Base-by-base conservation (phyloP, 2,888 invertebrate genomes). In the Platynereis dumerilii region DNA sequence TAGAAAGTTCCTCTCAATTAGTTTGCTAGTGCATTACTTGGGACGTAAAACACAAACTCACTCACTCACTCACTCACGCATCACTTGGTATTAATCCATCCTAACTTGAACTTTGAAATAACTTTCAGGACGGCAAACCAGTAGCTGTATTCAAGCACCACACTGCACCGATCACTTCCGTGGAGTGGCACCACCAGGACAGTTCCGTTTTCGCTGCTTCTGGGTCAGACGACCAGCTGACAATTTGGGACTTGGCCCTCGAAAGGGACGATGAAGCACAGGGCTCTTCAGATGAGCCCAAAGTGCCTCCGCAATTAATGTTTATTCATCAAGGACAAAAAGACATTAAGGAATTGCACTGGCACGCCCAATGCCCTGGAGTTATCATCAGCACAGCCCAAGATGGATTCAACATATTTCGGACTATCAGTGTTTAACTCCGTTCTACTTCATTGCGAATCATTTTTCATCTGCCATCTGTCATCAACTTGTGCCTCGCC, bases 321-420 rank as follows among this genome's bases (percentile, higher is more conserved):
- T 99, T 99, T 83, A 94, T 98, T 73, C 99, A 99, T 83, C 94
- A 96, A 87, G 99, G 99, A 52, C 98, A 98, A 84, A 91, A 90
- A 65, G 96, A 99, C 83, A 92, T 99, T 64, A 99, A 99, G 83
- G 99, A 99, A 86, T 86, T 98, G 34, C 98, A 98, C 82, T 99
- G 99, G 98, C 98, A 99, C 86, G 90, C 91, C 28, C 97, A 99
- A 86, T 88, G 97, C 70, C 92, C 96, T 0, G 97, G 98, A 12
- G 90, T 93, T 1, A 88, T 99, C 58, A 87, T 99, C 56, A 94
- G 95, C 67, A 99, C 99, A 29, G 95, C 99, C 15, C 90, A 91
- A 74, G 92, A 91, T 79, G 98, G 97, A 64, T 96, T 99, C 80
- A 96, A 99, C 86, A 89, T 99, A 82, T 99, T 99, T 84, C 91